phyloP scores from a whole-genome alignment of 2,888 invertebrate genomes.

The Pyrrhosoma nymphula region DNA sequence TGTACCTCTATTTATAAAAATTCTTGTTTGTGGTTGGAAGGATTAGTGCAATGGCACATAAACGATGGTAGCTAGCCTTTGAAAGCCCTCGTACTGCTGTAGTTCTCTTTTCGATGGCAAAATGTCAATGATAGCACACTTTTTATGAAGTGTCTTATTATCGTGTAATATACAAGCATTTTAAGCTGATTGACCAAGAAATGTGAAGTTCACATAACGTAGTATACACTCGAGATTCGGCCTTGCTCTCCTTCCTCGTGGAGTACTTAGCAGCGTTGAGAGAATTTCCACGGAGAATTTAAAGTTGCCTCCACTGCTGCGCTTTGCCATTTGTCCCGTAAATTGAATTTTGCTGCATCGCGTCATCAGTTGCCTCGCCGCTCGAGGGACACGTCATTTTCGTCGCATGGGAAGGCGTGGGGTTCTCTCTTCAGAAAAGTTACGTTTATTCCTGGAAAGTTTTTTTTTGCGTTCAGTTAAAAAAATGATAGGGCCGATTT shows the following conservation, averaged over 20 bases:
- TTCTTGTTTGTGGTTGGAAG: too few species aligned
- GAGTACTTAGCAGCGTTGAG: not conserved
- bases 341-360: not conserved
- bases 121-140: too few species aligned
- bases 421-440: not conserved
- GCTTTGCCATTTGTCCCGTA: not conserved
- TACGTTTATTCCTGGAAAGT: not conserved
- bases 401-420: not conserved
- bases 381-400: not conserved
- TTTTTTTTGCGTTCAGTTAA: not conserved
- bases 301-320: not conserved
- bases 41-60: too few species aligned
- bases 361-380: not conserved
- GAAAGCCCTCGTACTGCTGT: too few species aligned
- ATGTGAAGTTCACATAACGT: too few species aligned
- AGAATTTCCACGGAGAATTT: not conserved
- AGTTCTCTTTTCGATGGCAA: too few species aligned
- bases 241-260: not conserved
- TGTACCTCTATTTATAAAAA: too few species aligned
- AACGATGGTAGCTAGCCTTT: too few species aligned
- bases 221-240: not conserved
- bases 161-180: too few species aligned
- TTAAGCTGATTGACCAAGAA: too few species aligned
- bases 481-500: not conserved
- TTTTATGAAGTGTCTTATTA: too few species aligned